These are phyloP conservation scores for Procambarus clarkii DNA, from an alignment of 1,140 invertebrate species.

Conservation along the genomic window DNA sequence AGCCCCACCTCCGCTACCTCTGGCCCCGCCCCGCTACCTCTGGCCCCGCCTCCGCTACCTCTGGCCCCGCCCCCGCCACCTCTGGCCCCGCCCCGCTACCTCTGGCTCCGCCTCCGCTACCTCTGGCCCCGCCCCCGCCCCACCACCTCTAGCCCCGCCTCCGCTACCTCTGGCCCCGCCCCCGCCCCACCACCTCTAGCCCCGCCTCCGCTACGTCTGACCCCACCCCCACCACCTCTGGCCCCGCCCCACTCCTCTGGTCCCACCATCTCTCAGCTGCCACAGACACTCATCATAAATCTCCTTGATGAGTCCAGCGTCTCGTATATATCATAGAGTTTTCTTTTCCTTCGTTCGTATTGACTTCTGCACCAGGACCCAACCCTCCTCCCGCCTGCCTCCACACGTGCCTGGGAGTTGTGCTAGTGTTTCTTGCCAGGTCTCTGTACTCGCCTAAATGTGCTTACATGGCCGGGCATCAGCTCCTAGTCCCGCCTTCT, in stretches of 20 bases:
- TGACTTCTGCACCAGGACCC: neutral
- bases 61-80: too few species aligned
- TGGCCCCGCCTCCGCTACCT: too few species aligned
- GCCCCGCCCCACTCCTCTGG: neutral
- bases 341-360: neutral
- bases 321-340: neutral
- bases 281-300: neutral
- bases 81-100: neutral
- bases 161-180: neutral
- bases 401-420: too few species aligned
- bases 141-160: too few species aligned
- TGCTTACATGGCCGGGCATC: too few species aligned
- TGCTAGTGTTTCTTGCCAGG: too few species aligned
- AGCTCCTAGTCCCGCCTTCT: too few species aligned
- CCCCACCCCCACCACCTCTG: neutral
- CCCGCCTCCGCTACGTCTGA: too few species aligned
- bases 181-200: too few species aligned
- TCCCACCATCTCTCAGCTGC: neutral
- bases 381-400: too few species aligned
- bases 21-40: too few species aligned
- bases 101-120: neutral
- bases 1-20: neutral
- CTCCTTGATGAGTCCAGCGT: neutral
- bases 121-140: neutral
- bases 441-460: too few species aligned